Evolutionary conservation across 2,797 vertebrate species (phyloP), one percentile per base, ranked within the genome.

Genomic region (Lacerta viridis): DNA sequence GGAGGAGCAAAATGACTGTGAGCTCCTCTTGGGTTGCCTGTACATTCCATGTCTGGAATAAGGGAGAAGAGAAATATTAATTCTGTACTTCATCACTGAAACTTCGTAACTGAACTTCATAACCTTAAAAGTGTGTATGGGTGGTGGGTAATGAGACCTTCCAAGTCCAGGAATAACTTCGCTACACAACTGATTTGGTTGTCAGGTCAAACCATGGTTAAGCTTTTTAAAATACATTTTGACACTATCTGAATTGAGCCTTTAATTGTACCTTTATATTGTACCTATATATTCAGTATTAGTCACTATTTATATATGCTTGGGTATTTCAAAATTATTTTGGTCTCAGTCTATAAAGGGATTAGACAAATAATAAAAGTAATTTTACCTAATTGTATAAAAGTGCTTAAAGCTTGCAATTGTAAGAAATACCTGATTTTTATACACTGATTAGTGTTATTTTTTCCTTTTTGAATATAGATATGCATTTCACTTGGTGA

Each of bases 401-500:
- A 29, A 4, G 72, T 71, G 8, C 36, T 46, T 41, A 0, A 0
- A 0, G 2, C 84, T 27, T 91, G 90, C 86, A n/a, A 29, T 43
- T 80, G 27, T n/a, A 36, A 80, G 80, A 64, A 64, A 20, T 39
- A 74, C 46, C 18, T 80, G 55, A 77, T 88, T 86, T 61, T 17
- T 66, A 3, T 87, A 6, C 78, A 39, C 18, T 81, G 25, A 8
- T 75, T 84, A 20, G 55, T 55, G 25, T 72, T 64, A 36, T 87
- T 80, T 83, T 85, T 90, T 78, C 39, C 2, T 85, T 84, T 20
- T 88, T 94, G 94, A 92, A 75, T 85, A 90, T 89, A 77, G 90
- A 80, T 84, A 69, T 89, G 90, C 86, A 78, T 92, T 96, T 90
- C 93, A 96, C 92, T 94, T 91, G 89, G 90, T 86, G 68, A 94